phyloP scores from a whole-genome alignment of 2,888 invertebrate genomes.

The Thecocarcelia acutangulata region DNA sequence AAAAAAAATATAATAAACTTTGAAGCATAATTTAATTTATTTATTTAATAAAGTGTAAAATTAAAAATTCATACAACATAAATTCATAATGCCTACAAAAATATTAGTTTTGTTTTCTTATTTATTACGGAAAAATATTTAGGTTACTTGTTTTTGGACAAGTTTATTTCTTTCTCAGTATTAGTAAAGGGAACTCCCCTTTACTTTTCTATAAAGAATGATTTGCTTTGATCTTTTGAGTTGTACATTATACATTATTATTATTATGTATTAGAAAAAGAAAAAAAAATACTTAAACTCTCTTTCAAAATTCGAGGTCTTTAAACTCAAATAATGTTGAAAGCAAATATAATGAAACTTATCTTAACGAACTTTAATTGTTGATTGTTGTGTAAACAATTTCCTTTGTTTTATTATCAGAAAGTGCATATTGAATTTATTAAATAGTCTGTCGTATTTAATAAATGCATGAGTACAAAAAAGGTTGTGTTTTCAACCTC shows the following conservation, averaged over 20 bases:
- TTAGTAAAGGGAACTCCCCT: no score
- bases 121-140: no score
- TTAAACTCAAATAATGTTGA: slow-evolving; percentile 1
- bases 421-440: background rate
- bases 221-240: background rate
- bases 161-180: no score
- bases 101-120: no score
- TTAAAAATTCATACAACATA: no score
- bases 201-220: no score
- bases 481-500: background rate
- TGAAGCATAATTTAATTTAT: no score
- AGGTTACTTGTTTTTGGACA: no score
- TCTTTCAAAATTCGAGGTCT: background rate
- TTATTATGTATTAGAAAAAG: background rate
- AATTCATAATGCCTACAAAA: no score
- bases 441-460: background rate
- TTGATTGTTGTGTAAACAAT: background rate
- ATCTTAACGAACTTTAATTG: slow-evolving; percentile 9
- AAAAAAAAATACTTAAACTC: background rate
- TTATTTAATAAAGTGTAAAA: no score
- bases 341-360: background rate
- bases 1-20: no score
- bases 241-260: no score
- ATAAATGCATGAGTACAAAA: background rate
- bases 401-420: slow-evolving; percentile 24